These are phyloP conservation scores for Masticophis lateralis DNA, from an alignment of 2,797 vertebrate genomes.

Conservation along the genomic window DNA sequence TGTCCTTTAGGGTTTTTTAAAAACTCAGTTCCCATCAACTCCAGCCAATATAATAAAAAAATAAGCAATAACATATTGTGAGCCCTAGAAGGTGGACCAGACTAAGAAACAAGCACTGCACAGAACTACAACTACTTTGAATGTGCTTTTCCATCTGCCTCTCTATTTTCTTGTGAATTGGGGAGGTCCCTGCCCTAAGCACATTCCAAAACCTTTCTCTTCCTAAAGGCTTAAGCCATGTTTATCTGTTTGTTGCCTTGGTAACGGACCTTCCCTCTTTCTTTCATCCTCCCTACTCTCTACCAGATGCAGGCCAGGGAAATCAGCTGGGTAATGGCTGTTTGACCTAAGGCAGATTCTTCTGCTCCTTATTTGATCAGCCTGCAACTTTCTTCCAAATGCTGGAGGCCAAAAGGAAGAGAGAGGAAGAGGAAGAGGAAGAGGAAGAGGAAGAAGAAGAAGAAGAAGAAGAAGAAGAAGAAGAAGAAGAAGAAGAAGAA, in stretches of 20 bases:
- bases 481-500: background rate
- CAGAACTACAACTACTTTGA: background rate
- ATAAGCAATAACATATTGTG: background rate
- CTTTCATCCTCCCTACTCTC: background rate
- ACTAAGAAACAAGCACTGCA: background rate
- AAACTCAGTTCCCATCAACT: background rate
- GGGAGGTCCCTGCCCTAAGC: background rate
- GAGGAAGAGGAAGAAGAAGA: too few relatives aligned
- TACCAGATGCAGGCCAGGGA: background rate
- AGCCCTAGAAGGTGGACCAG: background rate
- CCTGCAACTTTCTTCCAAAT: background rate
- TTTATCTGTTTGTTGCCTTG: background rate
- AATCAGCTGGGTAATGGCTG: background rate
- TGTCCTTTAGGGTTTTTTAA: background rate
- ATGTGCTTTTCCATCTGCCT: background rate
- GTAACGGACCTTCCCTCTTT: background rate
- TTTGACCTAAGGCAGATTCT: background rate
- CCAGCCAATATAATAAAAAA: background rate
- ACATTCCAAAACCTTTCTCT: background rate
- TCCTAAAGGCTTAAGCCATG: background rate
- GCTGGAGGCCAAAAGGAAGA: background rate
- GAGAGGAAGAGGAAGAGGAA: background rate
- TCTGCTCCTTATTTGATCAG: background rate
- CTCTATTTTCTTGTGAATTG: background rate
- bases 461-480: too few relatives aligned